Base-by-base conservation (phyloP, 1,140 invertebrate species). In the Bombus breviceps region DNA sequence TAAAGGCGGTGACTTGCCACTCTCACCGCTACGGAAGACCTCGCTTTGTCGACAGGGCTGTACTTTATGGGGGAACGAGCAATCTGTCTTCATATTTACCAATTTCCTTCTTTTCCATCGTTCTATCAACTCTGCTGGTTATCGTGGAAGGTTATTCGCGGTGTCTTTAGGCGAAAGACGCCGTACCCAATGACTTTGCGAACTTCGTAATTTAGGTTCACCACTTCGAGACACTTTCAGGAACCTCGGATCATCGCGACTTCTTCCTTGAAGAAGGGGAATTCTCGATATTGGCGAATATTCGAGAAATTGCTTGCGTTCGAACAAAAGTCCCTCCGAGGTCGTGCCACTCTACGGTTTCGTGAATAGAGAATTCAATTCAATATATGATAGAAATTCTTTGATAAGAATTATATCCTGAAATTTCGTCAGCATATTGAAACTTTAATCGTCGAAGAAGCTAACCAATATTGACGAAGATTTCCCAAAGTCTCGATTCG, bases 1-100 rank as follows among this genome's bases (percentile, higher is more conserved):
- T 76, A 86, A 83, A 86, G 37, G 59, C 71, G 80, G 72, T 82
- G 85, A 86, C 85, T 86, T 47, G 80, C 80, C 39, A 59, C 71
- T 76, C 47, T 47, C 66, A 3, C 66, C 37, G 68, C 8, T 25
- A 57, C 43, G 41, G 71, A 8, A 53, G 68, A 72, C 28, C 28
- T 37, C 3, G 53, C n/a, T 59, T 1, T 22, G 43, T 1, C 13
- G 43, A 71, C 68, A 81, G 78, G 57, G 83, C 37, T 72, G 83
- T 72, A 83, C n/a, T 34, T 68, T 37, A 83, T 12, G 28, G 73
- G 28, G 10, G 32, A 53, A n/a, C 37, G 18, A 9, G 43, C 75
- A 53, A 78, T 84, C 68, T 78, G 75, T 84, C 82, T 84, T 84
- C 82, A 47, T 79, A 71, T 43, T 69, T 79, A 18, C 22, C 77